Evolutionary conservation across 1,140 invertebrate genomes (phyloP), one percentile per base, ranked within the genome.

Genomic region (Bombus polaris): DNA sequence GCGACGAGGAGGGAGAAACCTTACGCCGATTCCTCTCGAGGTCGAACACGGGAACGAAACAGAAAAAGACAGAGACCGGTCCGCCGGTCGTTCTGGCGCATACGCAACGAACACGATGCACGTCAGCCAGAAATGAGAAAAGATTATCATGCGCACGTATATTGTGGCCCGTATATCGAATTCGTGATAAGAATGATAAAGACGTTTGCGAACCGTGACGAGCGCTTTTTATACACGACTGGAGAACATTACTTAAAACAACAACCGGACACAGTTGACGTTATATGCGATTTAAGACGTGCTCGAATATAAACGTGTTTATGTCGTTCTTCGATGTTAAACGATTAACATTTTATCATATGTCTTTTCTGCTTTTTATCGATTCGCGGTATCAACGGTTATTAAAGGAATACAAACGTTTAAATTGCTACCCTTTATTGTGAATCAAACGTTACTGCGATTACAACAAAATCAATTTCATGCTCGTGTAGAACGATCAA

Each of bases 21-120:
- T 90, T 90, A 89, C 70, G 83, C 87, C 82, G 90, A 77, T 89
- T 81, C 83, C 83, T 79, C 87, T 87, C 89, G 87, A 90, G 83
- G 87, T 86, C 89, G 88, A 79, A 62, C 76, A 44, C 74, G 47
- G 65, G 78, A 85, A 85, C 78, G 68, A 81, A 88, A 83, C 87
- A 81, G 86, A 80, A 73, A 83, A 83, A 90, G 87, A 89, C 72
- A 89, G 75, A 83, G 83, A 85, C 83, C 77, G 83, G 83, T 84
- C 83, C 39, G 66, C 28, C n/a, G n/a, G 37, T 53, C 42, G 71
- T 78, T 44, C 76, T 22, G 66, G 53, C 39, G 37, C 66, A 35
- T 72, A 84, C 39, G 82, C 37, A 59, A 47, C 59, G 35, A 76
- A 66, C 32, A 13, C 65, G 39, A 42, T 53, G 66, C 37, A 57